Evolutionary conservation across 2,113 vertebrate species (phyloP), one percentile per base, ranked within the genome.

Genomic region (Catharus bicknelli): DNA sequence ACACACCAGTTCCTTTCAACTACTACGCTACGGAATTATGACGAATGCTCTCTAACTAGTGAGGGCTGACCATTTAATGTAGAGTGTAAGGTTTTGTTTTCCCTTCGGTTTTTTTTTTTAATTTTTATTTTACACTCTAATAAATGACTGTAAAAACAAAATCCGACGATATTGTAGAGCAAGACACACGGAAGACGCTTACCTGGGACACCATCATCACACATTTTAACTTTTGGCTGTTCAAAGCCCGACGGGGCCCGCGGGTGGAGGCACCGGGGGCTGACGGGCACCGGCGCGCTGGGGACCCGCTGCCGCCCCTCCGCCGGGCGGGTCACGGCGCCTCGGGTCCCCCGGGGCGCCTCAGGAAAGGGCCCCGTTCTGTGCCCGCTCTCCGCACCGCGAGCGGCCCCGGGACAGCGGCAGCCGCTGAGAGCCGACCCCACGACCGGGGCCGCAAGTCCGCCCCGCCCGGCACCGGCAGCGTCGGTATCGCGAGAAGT

Each of bases 131-230:
- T 12, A 43, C 4, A 16, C 21, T 34, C 34, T 30, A 69, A 26
- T 3, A 50, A 51, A 23, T 12, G 1, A 29, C 36, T 10, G 7
- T 7, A 45, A 85, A 43, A 69, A 42, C 23, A 76, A 57, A 83
- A 80, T 11, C 69, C 29, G 14, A 58, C 14, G 25, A 20, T 10
- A 32, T 1, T 5, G 13, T 3, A n/a, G 20, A 47, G 26, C 4
- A 84, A 59, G n/a, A 25, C 2, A 30, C 7, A n/a, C 5, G 5
- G 17, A 55, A 85, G 38, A 25, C 1, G 64, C 94, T 91, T 92
- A 96, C 95, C 93, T 96, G 81, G 23, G 23, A 20, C 43, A 78
- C 13, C 57, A 75, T 5, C 73, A 43, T 83, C 86, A 66, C 85
- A 69, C 93, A 94, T 96, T 64, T 81, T 83, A 90, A 90, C n/a